Conservation (phyloP, 2,113 vertebrate genomes). For the Xyliphius kryptos region DNA sequence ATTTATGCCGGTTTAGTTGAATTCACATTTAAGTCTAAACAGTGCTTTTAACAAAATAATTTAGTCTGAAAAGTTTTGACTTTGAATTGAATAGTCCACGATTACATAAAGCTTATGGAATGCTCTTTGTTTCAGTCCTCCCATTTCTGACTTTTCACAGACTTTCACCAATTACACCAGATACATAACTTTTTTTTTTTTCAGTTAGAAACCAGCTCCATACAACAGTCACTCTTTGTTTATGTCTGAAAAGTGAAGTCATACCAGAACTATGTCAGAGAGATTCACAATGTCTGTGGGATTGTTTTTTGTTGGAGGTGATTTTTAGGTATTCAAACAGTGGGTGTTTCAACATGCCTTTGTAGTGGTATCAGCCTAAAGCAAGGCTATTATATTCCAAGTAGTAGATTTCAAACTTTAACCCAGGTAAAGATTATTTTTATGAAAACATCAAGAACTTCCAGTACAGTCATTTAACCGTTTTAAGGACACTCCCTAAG, state of each 20-base stretch:
- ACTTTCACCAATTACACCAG: neutral
- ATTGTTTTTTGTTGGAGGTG: conserved; percentile 3
- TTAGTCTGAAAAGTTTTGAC: neutral
- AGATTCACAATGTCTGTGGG: neutral
- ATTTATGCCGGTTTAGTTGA: too few species aligned
- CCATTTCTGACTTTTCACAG: conserved; percentile 1
- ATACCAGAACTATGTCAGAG: neutral
- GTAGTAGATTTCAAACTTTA: neutral
- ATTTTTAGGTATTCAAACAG: conserved; percentile 2
- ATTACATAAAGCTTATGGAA: neutral
- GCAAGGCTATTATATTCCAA: neutral
- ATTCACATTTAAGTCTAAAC: too few species aligned
- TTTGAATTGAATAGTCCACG: neutral
- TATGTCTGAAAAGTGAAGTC: conserved; percentile 15
- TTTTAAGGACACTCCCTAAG: conserved; percentile 13
- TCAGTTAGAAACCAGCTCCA: neutral
- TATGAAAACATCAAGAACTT: neutral
- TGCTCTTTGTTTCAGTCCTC: conserved; percentile 1
- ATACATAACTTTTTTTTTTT: neutral
- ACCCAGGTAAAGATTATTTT: neutral
- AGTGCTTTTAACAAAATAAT: neutral
- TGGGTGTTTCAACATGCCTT: neutral
- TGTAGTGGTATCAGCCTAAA: neutral
- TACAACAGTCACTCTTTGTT: conserved; percentile 1
- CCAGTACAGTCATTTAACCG: neutral